These are phyloP conservation scores for Cataglyphis hispanica DNA, from an alignment of 1,140 invertebrate genomes.

Conservation along the genomic window DNA sequence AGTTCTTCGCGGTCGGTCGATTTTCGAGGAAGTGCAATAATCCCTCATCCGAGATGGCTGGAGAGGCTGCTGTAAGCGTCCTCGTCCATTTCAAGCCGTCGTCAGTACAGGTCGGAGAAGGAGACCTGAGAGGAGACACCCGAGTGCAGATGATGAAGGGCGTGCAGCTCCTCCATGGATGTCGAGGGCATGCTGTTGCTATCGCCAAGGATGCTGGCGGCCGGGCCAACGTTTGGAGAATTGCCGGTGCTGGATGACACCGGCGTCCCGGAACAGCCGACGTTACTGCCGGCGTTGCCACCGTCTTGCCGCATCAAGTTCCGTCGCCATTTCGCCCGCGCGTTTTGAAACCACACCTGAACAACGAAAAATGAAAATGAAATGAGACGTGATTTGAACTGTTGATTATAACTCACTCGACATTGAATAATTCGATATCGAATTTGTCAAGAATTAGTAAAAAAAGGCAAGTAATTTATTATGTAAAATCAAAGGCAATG, in stretches of 20 bases:
- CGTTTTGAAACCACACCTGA: conserved; percentile 99
- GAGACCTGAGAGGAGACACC: conserved; percentile 85
- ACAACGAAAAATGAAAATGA: conserved; percentile 13
- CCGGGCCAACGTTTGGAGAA: conserved; percentile 81
- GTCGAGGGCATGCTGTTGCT: conserved; percentile 85
- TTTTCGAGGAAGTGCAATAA: conserved; percentile 27
- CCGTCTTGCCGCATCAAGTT: conserved; percentile 93
- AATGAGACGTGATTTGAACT: not conserved
- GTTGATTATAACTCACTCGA: not conserved
- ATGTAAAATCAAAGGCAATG: no score
- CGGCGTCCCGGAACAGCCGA: conserved; percentile 84
- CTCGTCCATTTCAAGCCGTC: conserved; percentile 76
- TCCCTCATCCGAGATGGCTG: conserved; percentile 75
- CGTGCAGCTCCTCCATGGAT: conserved; percentile 85
- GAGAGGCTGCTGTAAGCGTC: conserved; percentile 73
- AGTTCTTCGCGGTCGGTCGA: conserved; percentile 3
- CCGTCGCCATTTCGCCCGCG: conserved; percentile 97
- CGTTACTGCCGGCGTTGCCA: conserved; percentile 77
- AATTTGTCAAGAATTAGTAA: not conserved
- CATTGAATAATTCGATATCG: not conserved
- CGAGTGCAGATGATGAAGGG: conserved; percentile 85
- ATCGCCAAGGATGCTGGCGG: conserved; percentile 83
- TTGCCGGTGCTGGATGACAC: conserved; percentile 83
- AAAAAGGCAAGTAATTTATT: no score
- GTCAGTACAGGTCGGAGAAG: conserved; percentile 86